Base-by-base conservation (phyloP, 2,888 invertebrate genomes). In the Thymelicus lineola region DNA sequence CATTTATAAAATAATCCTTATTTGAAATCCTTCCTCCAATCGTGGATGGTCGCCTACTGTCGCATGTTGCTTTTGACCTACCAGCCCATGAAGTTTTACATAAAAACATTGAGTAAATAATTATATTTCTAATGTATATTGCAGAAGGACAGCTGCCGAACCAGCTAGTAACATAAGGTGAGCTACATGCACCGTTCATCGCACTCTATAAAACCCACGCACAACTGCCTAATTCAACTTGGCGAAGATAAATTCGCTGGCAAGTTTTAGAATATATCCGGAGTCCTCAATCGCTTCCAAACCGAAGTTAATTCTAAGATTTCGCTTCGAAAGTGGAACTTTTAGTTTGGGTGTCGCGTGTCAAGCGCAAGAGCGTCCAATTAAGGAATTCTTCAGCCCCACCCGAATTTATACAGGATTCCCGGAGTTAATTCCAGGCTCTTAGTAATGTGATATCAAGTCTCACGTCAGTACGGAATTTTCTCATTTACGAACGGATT, bases 201-300 rank as follows among this genome's bases (percentile, higher is more conserved):
- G 61, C 36, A 48, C 6, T 6, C 46, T 17, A 17, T 66, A 10
- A 28, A 38, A 64, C 68, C 48, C 58, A 61, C 75, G 72, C 74
- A 74, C 75, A 75, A 72, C 72, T 76, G 77, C 75, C 76, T 78
- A 79, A 82, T 82, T 77, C 80, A 81, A 82, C 76, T 82, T 80
- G 71, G 42, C 48, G 67, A 70, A 81, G 80, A 81, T 81, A 81
- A 82, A 81, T 80, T 80, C 75, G 36, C 60, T 71, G 71, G 72
- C 77, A 70, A 82, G 76, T 76, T 79, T 65, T 76, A 65, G 76
- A 76, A 78, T 81, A 80, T 76, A 80, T 80, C 76, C 77, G 72
- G 71, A 65, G 74, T 71, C 75, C 76, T 77, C 79, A 76, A 79
- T 74, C 71, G 73, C 64, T 60, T 64, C 59, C 69, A 60, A 70